A percentile compares a stretch with the other conserved stretches of the same genome.
These are phyloP conservation scores for Taxidea taxus DNA, from an alignment of 2,113 vertebrate genomes.

Conservation along the genomic window DNA sequence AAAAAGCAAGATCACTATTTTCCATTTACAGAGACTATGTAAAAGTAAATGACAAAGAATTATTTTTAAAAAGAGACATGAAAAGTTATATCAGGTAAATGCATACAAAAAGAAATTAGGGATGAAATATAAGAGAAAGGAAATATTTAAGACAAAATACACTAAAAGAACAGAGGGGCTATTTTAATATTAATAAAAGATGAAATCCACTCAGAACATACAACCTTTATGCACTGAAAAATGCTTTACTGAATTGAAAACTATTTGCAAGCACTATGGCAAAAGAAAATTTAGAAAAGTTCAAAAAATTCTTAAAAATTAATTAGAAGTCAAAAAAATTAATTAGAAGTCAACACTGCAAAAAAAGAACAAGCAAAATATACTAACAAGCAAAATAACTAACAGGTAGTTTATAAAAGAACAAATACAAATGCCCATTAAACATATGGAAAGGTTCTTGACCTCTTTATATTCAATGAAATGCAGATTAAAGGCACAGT, in stretches of 20 bases:
- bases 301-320: not conserved
- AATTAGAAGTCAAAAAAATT: not conserved
- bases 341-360: not conserved
- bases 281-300: not conserved
- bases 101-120: not conserved
- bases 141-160: not conserved
- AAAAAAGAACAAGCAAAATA: not conserved
- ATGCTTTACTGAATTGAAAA: conserved; percentile 7
- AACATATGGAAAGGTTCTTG: not conserved
- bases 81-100: not conserved
- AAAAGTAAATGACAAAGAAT: not conserved
- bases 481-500: not conserved
- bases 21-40: not conserved
- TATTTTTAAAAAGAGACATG: not conserved
- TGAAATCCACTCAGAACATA: not conserved
- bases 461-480: not conserved
- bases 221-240: not conserved
- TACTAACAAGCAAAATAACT: not conserved
- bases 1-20: not conserved
- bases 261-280: not conserved
- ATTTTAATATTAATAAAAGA: not conserved
- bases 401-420: not conserved
- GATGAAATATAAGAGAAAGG: not conserved
- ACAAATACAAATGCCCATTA: not conserved
- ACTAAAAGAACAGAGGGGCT: not conserved